phyloP scores from a whole-genome alignment of 2,888 invertebrate species.

The Sinelater perroti region DNA sequence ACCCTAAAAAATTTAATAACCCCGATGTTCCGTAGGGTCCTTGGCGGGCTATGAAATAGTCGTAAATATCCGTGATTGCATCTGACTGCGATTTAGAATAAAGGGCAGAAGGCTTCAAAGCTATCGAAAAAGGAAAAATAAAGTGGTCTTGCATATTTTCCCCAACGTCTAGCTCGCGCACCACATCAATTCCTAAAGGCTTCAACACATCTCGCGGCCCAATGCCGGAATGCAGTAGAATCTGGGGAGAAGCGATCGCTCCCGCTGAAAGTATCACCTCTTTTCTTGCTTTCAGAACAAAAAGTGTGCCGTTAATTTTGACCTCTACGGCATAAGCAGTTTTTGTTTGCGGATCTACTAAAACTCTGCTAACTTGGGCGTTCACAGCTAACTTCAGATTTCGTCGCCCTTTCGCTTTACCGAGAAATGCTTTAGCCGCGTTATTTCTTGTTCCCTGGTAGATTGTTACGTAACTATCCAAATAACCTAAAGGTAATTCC shows the following conservation, averaged over 20 bases:
- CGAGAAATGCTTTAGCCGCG: constrained; percentile 67
- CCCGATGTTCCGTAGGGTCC: constrained; percentile 62
- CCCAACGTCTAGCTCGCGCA: constrained; percentile 61
- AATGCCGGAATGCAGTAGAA: constrained; percentile 69
- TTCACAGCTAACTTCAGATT: constrained; percentile 67
- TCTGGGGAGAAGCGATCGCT: constrained; percentile 69
- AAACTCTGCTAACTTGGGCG: constrained; percentile 65
- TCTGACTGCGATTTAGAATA: constrained; percentile 8
- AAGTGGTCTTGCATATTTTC: constrained; percentile 60
- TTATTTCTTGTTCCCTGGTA: constrained; percentile 63
- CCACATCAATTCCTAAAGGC: constrained; percentile 53
- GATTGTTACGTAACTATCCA: constrained; percentile 58
- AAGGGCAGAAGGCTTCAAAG: constrained; percentile 4
- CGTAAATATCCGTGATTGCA: constrained; percentile 48
- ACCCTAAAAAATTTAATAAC: constrained; percentile 61
- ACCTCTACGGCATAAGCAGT: constrained; percentile 60
- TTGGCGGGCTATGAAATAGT: constrained; percentile 61
- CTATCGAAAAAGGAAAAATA: constrained; percentile 10
- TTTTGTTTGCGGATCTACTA: constrained; percentile 60
- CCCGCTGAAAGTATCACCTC: constrained; percentile 68
- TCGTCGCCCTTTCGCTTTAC: constrained; percentile 62
- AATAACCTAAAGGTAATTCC: constrained; percentile 54
- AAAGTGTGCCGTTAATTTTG: constrained; percentile 42
- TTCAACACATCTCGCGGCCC: constrained; percentile 58
- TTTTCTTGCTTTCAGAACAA: constrained; percentile 58